A percentile compares a stretch with the other conserved stretches of the same genome.
These are phyloP conservation scores for Galerucella pusilla DNA, from an alignment of 2,888 invertebrate genomes.

Conservation along the genomic window DNA sequence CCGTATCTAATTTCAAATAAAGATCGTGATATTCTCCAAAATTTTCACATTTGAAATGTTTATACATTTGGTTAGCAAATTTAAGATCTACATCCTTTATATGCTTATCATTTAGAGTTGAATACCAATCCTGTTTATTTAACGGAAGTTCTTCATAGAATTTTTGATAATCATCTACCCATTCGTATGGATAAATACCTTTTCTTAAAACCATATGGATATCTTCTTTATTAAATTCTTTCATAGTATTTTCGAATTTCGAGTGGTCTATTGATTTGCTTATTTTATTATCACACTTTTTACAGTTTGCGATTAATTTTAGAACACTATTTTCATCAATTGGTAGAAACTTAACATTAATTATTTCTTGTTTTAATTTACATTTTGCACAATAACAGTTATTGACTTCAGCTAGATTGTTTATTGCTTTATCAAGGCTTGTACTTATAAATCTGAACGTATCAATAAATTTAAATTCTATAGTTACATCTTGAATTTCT, in stretches of 20 bases:
- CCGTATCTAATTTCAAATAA: not conserved
- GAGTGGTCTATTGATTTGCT: not conserved
- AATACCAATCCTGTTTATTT: slow-evolving; percentile 18
- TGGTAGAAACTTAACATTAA: not conserved
- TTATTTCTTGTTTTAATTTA: not conserved
- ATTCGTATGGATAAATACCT: slow-evolving; percentile 3
- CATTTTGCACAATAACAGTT: not conserved
- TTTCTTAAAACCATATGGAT: not conserved
- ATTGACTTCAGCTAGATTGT: not conserved
- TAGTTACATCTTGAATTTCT: not conserved
- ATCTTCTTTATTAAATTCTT: slow-evolving; percentile 10
- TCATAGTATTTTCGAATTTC: slow-evolving; percentile 1
- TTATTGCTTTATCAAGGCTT: slow-evolving; percentile 3
- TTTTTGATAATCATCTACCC: slow-evolving; percentile 14
- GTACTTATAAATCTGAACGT: slow-evolving; percentile 12
- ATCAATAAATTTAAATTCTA: slow-evolving; percentile 13
- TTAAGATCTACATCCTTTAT: slow-evolving; percentile 13
- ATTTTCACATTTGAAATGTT: not conserved
- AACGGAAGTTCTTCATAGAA: slow-evolving; percentile 1
- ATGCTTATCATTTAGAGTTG: slow-evolving; percentile 12
- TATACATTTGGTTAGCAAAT: not conserved
- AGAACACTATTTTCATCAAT: not conserved
- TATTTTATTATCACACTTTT: slow-evolving; percentile 18
- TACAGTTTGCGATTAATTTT: not conserved
- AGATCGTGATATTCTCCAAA: slow-evolving; percentile 14